Evolutionary conservation across 2,888 invertebrate species (phyloP).

Genomic region (Celastrina argiolus): DNA sequence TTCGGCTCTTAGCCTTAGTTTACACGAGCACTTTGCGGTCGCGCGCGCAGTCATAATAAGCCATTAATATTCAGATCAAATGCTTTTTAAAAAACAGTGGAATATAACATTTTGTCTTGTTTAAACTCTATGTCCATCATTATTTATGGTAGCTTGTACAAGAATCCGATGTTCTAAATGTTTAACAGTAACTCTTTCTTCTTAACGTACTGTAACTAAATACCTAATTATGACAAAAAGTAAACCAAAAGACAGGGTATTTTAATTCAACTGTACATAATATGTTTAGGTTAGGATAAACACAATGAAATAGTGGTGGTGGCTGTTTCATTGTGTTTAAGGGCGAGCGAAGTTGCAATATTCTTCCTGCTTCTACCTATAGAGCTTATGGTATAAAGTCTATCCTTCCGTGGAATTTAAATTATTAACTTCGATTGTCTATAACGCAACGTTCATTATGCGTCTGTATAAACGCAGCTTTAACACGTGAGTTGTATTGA

Average conservation of each 20-base stretch:
- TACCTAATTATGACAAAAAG: no score
- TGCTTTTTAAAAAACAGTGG: not conserved
- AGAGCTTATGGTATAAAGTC: not conserved
- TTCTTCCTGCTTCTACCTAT: not conserved
- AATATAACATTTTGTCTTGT: not conserved
- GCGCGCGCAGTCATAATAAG: not conserved
- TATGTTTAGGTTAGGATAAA: not conserved
- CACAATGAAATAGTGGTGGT: no score
- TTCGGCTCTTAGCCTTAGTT: constrained; percentile 40
- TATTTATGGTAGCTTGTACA: no score
- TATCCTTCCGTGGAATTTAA: not conserved
- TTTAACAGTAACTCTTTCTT: no score
- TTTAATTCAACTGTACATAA: not conserved
- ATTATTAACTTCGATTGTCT: not conserved
- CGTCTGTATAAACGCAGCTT: not conserved
- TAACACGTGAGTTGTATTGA: constrained; percentile 55
- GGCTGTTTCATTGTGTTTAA: no score
- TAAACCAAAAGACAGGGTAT: not conserved
- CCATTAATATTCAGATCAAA: not conserved
- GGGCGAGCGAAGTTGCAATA: not conserved
- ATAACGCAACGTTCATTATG: not conserved
- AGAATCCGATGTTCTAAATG: no score
- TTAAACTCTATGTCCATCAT: not conserved
- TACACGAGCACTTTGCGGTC: not conserved
- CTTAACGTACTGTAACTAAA: no score